Evolutionary conservation across 2,113 vertebrate species (phyloP), one percentile per base, ranked within the genome.

Genomic region (Pangasianodon gigas): DNA sequence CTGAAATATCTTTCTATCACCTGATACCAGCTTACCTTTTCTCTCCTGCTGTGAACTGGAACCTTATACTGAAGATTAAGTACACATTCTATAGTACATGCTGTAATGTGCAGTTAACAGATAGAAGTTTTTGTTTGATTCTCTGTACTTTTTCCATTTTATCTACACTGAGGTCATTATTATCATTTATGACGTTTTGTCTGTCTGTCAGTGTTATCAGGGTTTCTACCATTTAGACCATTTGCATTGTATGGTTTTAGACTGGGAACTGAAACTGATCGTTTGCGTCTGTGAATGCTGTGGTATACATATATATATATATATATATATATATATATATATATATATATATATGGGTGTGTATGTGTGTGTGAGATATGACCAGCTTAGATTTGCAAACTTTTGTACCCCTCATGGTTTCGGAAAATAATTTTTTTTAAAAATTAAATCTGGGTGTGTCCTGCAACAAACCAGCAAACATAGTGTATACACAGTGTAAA

Each of bases 51-150:
- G 69, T 92, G 81, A 89, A 89, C 89, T 71, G 77, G 74, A 90
- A 87, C 54, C 85, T 94, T 94, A 93, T 94, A 26, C 29, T 58
- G 62, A 89, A 71, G n/a, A 89, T 79, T 37, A 89, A 92, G 89
- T 92, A 90, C 87, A 56, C 37, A 60, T 24, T 44, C 10, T 1
- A 62, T 69, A 84, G 54, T 48, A 84, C 54, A 90, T 54, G 51
- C 41, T n/a, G 5, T 44, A 41, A 51, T 83, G 48, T 75, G 4
- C 56, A 80, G 13, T 54, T 26, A 11, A 65, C 0, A 10, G 18
- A 19, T 13, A 75, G 7, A 44, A 8, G 3, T 24, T 65, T 29
- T 29, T 65, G 11, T 71, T 32, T 69, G 1, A 16, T 32, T 26
- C 24, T 79, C 24, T 79, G 14, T 18, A 18, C 6, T 32, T 46